These are phyloP conservation scores for Hylaeus volcanicus DNA, from an alignment of 1,140 invertebrate species.

Conservation along the genomic window DNA sequence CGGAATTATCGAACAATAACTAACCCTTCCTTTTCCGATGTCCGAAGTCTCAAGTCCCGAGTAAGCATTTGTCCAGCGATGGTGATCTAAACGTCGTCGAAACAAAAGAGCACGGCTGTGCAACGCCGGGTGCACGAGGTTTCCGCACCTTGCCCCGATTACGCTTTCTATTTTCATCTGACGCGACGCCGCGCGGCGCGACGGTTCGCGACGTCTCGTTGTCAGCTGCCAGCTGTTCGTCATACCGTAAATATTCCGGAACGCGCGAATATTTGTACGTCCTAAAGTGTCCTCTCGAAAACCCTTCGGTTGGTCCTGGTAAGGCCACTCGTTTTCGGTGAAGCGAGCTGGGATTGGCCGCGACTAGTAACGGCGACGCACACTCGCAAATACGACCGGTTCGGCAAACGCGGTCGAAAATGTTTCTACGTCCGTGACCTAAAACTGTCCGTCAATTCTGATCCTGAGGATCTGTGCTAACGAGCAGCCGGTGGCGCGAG, in stretches of 20 bases:
- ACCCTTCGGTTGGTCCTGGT: no score
- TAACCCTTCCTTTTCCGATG: no score
- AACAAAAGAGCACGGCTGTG: background rate
- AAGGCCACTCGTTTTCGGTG: background rate
- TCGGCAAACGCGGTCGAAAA: constrained; percentile 46
- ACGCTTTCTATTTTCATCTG: constrained; percentile 53
- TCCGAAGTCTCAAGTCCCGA: no score
- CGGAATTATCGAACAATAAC: no score
- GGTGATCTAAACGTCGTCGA: background rate
- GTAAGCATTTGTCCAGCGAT: constrained; percentile 21
- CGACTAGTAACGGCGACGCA: constrained; percentile 50
- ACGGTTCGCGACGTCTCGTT: background rate
- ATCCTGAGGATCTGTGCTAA: constrained; percentile 12
- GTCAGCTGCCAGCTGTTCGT: constrained; percentile 26
- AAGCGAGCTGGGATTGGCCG: background rate
- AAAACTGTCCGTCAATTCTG: constrained; percentile 67
- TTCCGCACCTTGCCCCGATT: constrained; percentile 55
- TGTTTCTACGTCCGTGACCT: constrained; percentile 69
- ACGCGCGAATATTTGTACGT: constrained; percentile 32
- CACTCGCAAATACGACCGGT: constrained; percentile 33
- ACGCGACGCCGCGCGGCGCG: background rate
- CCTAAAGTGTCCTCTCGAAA: background rate
- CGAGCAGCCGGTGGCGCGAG: background rate
- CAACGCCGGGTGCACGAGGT: background rate
- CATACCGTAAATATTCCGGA: constrained; percentile 51